Percentiles rank a stretch among this genome's conserved stretches.
Conservation (phyloP, 2,888 invertebrate genomes). For the Megalurothrips usitatus region DNA sequence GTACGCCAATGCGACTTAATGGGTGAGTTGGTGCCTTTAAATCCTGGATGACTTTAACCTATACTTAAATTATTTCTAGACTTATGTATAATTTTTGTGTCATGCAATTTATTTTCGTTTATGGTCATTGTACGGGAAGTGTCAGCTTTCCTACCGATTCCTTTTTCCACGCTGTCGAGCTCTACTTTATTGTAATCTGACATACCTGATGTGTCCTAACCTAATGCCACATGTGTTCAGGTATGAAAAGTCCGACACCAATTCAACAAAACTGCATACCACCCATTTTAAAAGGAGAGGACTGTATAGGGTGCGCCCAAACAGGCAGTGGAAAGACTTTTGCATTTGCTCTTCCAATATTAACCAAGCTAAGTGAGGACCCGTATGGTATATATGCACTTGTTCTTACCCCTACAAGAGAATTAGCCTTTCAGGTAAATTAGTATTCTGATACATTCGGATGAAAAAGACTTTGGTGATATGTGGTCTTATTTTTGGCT, state of each 20-base stretch:
- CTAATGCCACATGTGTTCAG: conserved; percentile 48
- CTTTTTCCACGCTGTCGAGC: neutral
- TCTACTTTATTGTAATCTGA: conserved; percentile 28
- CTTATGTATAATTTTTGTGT: neutral
- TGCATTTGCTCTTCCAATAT: conserved; percentile 91
- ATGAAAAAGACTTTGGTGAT: neutral
- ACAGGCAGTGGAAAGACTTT: conserved; percentile 98
- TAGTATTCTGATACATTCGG: conserved; percentile 13
- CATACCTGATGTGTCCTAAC: neutral
- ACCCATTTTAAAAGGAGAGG: conserved; percentile 68
- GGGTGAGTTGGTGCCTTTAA: conserved; percentile 51
- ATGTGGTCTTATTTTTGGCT: too few species aligned
- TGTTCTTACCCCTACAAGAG: conserved; percentile 90
- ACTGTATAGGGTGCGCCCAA: conserved; percentile 94
- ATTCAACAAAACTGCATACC: conserved; percentile 81
- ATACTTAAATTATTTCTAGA: neutral
- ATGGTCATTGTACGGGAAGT: neutral
- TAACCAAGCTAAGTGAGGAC: conserved; percentile 87
- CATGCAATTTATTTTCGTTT: neutral
- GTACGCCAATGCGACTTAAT: conserved; percentile 64
- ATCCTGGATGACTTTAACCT: conserved; percentile 6
- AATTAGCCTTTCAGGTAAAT: conserved; percentile 74
- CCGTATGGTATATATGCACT: conserved; percentile 95
- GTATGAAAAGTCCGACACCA: conserved; percentile 70
- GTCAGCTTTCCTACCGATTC: conserved; percentile 30